These are phyloP conservation scores for Notamacropus eugenii DNA, from an alignment of 2,797 vertebrate genomes.

Conservation along the genomic window DNA sequence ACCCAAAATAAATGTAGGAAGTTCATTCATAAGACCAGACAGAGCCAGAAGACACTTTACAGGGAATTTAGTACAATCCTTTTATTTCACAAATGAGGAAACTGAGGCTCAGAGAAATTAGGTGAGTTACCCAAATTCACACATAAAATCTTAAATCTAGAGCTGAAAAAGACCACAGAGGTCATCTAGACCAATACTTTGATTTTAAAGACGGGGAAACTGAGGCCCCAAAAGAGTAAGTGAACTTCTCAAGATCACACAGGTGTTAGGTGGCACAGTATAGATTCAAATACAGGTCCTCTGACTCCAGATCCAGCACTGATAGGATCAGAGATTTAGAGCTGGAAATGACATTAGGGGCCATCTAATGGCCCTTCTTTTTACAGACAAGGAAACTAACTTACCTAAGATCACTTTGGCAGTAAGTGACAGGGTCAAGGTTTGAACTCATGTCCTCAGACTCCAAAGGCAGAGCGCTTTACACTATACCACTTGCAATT, in stretches of 20 bases:
- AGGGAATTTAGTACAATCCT: background rate
- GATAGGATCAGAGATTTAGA: too few species aligned
- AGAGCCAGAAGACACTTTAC: background rate
- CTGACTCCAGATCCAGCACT: too few species aligned
- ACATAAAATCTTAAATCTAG: background rate
- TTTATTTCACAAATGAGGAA: background rate
- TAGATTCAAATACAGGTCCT: too few species aligned
- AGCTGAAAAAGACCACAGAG: background rate
- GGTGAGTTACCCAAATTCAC: background rate
- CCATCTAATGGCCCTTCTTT: too few species aligned
- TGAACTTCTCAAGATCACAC: too few species aligned
- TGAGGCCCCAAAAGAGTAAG: background rate
- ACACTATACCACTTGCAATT: background rate
- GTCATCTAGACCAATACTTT: background rate
- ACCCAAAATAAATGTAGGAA: background rate
- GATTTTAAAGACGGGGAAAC: background rate
- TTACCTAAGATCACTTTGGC: too few species aligned
- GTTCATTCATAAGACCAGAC: background rate
- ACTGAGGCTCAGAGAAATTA: background rate
- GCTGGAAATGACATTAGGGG: too few species aligned
- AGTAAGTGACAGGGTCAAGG: too few species aligned
- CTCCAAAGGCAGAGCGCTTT: too few species aligned
- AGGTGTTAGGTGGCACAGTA: too few species aligned
- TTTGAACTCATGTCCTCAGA: too few species aligned
- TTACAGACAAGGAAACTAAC: too few species aligned